Conservation (phyloP, 2,113 vertebrate genomes). For the Cebus imitator region DNA sequence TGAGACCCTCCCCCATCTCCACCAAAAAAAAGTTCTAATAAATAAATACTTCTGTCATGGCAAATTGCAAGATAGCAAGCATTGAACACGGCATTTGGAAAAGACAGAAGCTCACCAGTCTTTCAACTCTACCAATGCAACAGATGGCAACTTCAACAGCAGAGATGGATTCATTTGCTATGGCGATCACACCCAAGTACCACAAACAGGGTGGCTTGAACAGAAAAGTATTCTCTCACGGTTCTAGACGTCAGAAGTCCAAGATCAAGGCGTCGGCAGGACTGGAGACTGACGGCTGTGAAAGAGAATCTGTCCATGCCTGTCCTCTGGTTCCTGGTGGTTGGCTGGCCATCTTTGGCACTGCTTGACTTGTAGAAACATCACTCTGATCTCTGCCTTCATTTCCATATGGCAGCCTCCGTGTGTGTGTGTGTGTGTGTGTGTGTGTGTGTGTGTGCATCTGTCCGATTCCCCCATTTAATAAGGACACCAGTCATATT, state of each 20-base stretch:
- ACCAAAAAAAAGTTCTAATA: too few species aligned
- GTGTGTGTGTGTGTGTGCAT: not conserved
- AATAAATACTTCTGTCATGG: too few species aligned
- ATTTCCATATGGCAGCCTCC: not conserved
- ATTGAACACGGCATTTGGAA: fast-evolving
- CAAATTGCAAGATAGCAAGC: not conserved
- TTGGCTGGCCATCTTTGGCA: too few species aligned
- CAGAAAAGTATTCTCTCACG: not conserved
- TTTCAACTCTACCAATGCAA: fast-evolving
- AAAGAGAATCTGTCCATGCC: not conserved
- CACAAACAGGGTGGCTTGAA: not conserved
- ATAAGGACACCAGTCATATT: not conserved
- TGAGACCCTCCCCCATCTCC: too few species aligned
- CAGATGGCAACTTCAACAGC: not conserved
- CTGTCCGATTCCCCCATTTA: not conserved
- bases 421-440: too few species aligned
- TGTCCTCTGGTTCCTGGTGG: too few species aligned
- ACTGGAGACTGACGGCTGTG: not conserved
- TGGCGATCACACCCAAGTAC: not conserved
- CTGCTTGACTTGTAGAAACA: not conserved
- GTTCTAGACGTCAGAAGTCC: not conserved
- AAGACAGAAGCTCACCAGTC: fast-evolving
- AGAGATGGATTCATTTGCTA: fast-evolving
- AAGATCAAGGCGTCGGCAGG: not conserved
- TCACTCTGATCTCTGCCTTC: not conserved